Percentiles rank a stretch among this genome's conserved stretches.
Conservation (phyloP, 2,113 vertebrate species). For the Pterocles burchelli region DNA sequence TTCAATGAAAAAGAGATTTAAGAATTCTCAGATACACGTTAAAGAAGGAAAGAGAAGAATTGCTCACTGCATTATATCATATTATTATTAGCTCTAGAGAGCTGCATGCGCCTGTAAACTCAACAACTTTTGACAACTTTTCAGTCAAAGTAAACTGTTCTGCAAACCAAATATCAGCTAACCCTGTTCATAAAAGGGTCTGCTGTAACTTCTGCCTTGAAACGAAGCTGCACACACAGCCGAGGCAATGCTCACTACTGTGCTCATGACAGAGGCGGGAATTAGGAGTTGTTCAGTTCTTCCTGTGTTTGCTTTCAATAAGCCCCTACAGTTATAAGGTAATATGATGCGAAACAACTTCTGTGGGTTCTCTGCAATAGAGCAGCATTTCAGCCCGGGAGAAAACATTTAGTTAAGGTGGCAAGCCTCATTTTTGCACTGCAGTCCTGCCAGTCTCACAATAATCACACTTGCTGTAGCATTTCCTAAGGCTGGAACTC, state of each 20-base stretch:
- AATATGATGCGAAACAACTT: background rate
- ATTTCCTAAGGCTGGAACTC: background rate
- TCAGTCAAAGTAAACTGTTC: background rate
- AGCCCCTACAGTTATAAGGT: background rate
- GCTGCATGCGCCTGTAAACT: background rate
- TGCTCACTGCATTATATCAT: background rate
- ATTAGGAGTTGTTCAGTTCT: background rate
- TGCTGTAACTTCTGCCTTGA: background rate
- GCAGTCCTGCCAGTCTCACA: background rate
- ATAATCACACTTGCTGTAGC: background rate
- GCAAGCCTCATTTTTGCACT: background rate
- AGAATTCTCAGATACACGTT: background rate
- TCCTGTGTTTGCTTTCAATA: background rate
- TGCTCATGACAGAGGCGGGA: background rate
- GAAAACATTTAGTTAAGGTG: background rate
- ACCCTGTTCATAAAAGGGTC: background rate
- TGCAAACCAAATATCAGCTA: background rate
- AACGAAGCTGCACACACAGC: background rate
- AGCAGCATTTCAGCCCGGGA: background rate
- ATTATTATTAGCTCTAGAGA: background rate
- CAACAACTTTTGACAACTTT: background rate
- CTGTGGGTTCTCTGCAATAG: background rate
- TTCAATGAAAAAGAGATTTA: background rate
- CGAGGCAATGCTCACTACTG: fast-evolving
- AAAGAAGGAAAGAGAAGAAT: background rate